Evolutionary conservation across 2,113 vertebrate species (phyloP), one percentile per base, ranked within the genome.

Genomic region (Misgurnus mizolepis): DNA sequence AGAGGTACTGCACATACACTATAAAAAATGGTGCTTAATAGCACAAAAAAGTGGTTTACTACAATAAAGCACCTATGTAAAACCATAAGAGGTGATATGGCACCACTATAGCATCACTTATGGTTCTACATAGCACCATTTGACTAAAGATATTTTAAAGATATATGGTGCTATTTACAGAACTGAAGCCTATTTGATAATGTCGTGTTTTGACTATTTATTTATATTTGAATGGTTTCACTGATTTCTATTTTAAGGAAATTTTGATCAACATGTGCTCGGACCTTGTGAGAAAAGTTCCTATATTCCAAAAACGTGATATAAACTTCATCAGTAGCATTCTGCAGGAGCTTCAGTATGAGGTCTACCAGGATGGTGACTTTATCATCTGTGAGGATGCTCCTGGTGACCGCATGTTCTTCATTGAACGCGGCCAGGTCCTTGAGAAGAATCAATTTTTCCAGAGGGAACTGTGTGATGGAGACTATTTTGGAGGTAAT

Each of bases 401-500:
- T 17, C 86, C 85, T 0, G 89, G 87, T 3, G 80, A 90, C 62
- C 91, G 87, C 55, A 93, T 93, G 92, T 92, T 90, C 79, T 86
- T 93, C 84, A 88, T 92, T 53, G 87, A 90, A 49, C 85, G 87
- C 3, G 86, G 88, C 2, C 88, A 91, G 77, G 91, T 92, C 49
- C 76, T 90, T 6, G 53, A 88, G 83, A 90, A 90, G 90, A 88
- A 77, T 0, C 86, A 88, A 0, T 85, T 83, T 49, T 86, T 82
- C 47, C 83, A 89, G 70, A 88, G 81, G 79, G 90, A 92, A 34
- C 88, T 93, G 67, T 90, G 88, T 67, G 91, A 93, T 10, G 91
- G 91, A 79, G 91, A 92, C 58, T 90, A 84, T 55, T 93, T 93
- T 73, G 92, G 91, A 85, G 92, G 92, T 91, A 56, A 62, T 49